Percentiles rank a stretch among this genome's conserved stretches.
These are phyloP conservation scores for Pseudonaja textilis DNA, from an alignment of 2,113 vertebrate genomes.

Conservation along the genomic window DNA sequence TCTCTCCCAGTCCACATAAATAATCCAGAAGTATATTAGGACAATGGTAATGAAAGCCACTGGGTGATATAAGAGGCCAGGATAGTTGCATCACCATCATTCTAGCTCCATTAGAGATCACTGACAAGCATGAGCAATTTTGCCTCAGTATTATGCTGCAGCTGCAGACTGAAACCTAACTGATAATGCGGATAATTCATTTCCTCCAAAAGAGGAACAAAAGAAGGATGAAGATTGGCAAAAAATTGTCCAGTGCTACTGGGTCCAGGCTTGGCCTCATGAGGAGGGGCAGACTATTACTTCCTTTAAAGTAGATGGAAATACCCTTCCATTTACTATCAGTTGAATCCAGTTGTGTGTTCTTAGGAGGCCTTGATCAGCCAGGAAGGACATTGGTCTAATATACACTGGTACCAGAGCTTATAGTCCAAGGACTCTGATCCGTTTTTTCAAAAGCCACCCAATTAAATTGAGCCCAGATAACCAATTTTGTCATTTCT, in stretches of 20 bases:
- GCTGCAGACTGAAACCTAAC: not conserved
- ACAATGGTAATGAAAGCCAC: not conserved
- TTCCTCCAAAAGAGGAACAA: not conserved
- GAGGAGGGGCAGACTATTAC: not conserved
- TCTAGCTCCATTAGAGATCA: not conserved
- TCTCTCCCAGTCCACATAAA: not conserved
- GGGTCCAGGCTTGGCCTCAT: not conserved
- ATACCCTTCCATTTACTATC: not conserved
- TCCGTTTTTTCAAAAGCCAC: not conserved
- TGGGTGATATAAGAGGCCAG: not conserved
- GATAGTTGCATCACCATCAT: not conserved
- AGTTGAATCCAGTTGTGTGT: not conserved
- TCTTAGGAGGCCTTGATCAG: not conserved
- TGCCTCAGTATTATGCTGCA: not conserved
- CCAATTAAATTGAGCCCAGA: not conserved
- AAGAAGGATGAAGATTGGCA: not conserved
- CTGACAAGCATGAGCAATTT: not conserved
- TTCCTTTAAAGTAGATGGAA: not conserved
- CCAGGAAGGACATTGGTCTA: not conserved
- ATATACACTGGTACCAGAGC: not conserved
- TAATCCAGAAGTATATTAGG: not conserved
- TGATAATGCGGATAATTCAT: not conserved
- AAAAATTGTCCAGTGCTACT: not conserved
- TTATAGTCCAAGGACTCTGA: not conserved
- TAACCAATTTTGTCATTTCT: not conserved